Evolutionary conservation across 1,140 invertebrate genomes (phyloP).

Genomic region (Globodera rostochiensis): DNA sequence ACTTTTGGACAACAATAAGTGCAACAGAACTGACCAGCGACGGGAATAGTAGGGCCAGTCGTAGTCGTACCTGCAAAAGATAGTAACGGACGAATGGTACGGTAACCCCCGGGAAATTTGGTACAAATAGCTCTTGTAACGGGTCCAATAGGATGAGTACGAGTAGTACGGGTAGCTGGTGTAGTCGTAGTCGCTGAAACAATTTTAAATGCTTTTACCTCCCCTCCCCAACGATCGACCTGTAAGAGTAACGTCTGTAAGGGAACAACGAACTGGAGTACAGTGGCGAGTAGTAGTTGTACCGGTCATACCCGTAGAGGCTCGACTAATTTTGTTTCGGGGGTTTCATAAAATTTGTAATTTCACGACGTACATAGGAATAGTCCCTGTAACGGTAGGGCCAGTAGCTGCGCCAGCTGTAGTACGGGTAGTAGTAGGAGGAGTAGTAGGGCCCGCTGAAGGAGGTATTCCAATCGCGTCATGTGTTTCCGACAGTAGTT

Average conservation of each 20-base stretch:
- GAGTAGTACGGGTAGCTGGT: slow-evolving; percentile 47
- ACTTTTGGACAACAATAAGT: not conserved
- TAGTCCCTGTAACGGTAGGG: slow-evolving; percentile 42
- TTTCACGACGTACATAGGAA: slow-evolving; percentile 26
- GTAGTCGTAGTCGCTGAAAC: slow-evolving; percentile 51
- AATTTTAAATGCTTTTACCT: not conserved
- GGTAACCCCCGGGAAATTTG: not conserved
- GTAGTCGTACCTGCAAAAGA: slow-evolving; percentile 31
- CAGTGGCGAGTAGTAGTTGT: slow-evolving; percentile 43
- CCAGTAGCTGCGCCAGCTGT: slow-evolving; percentile 14
- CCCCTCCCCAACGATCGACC: not conserved
- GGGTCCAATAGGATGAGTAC: slow-evolving; percentile 38
- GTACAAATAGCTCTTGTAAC: slow-evolving; percentile 47
- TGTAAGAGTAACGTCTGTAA: slow-evolving; percentile 41
- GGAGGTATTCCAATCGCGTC: not conserved
- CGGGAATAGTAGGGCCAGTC: slow-evolving; percentile 8
- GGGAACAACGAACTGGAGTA: slow-evolving; percentile 45
- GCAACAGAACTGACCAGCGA: slow-evolving; percentile 4
- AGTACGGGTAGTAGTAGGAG: slow-evolving; percentile 40
- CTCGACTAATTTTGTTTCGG: slow-evolving; percentile 27
- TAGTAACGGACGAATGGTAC: not conserved
- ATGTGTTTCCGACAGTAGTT: too few relatives aligned
- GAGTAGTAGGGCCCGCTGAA: slow-evolving; percentile 28
- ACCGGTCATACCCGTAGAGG: slow-evolving; percentile 45
- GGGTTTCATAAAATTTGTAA: slow-evolving; percentile 13